Base-by-base conservation (phyloP, 2,797 vertebrate species). In the Eulemur coronatus region DNA sequence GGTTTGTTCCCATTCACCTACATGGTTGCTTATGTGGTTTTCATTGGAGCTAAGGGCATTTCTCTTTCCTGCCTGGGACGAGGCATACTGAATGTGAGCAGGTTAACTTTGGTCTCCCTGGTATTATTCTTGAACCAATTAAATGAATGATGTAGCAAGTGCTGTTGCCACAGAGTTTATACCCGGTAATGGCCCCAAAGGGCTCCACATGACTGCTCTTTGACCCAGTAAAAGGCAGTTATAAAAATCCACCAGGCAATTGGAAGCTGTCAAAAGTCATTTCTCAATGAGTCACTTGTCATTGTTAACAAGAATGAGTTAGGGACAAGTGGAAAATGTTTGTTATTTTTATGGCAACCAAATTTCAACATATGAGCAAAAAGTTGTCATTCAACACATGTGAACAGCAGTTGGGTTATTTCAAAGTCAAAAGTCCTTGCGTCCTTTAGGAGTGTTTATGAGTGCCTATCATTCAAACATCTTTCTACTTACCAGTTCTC, bases 271-370 rank as follows among this genome's bases (percentile, higher is more conserved):
- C 94, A 97, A 95, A 97, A 98, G 96, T 57, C 46, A 97, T 98
- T 98, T 97, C 91, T 97, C 96, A 97, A 70, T 98, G 97, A 98
- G 89, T 98, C 97, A 98, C 97, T 97, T 97, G 93, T 97, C 90
- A 95, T 57, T 0, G 8, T 95, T 4, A 7, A 96, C 87, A 97
- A 97, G 97, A 98, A 94, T 89, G 30, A 96, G 50, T 97, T 98
- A 97, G 97, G 24, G 87, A 96, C 95, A 97, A 92, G 59, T 82
- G 94, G 95, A 98, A 97, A 98, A 97, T 95, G 84, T 97, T 98
- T 98, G 69, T 98, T 98, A 97, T 97, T 97, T 97, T 95, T 87
- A 88, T 93, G 80, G 82, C 84, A 97, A 97, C 93, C 97, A 96
- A 80, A 94, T 97, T 98, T 96, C 84, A 97, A 89, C 79, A 63